Base-by-base conservation (phyloP, 2,113 vertebrate species). In the Bubo bubo region DNA sequence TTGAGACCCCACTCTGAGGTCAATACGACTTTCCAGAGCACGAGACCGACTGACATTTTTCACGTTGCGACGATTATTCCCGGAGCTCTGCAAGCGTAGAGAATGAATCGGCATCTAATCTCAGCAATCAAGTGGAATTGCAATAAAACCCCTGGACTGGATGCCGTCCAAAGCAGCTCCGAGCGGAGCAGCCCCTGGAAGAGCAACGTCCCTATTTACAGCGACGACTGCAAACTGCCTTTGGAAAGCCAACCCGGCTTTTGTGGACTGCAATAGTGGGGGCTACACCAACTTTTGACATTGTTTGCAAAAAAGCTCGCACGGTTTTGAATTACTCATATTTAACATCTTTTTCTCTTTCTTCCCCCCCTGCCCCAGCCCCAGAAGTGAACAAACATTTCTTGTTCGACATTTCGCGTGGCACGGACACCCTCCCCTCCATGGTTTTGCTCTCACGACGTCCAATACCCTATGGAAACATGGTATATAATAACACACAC, bases 241-340 rank as follows among this genome's bases (percentile, higher is more conserved):
- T 5, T 28, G 50, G 23, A 72, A 77, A 60, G 41, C 8, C 11
- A 9, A 2, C 8, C 37, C 28, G 82, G 66, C 18, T 73, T 49
- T 7, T 18, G 55, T 5, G 2, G 50, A 7, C 3, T 4, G 63
- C 7, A 12, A 10, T 3, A 28, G 22, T 1, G 3, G 12, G 12
- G 49, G 71, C 58, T 50, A 23, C 39, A 41, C 16, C 79, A 12
- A 5, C 39, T 59, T 60, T 7, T 50, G 34, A 11, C 15, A 1
- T 37, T 8, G 17, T 7, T 60, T 12, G 39, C 55, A 20, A 17
- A 15, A 35, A 77, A 76, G 35, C 27, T 15, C 4, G 1, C 5
- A 12, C 2, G 8, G 52, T 53, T 94, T 79, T 12, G 41, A 76
- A 21, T 64, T 3, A 21, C 70, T 73, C 49, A 1, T 34, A 10